A percentile compares a stretch with the other conserved stretches of the same genome.
phyloP scores from a whole-genome alignment of 2,888 invertebrate species.

The Laothoe populi region DNA sequence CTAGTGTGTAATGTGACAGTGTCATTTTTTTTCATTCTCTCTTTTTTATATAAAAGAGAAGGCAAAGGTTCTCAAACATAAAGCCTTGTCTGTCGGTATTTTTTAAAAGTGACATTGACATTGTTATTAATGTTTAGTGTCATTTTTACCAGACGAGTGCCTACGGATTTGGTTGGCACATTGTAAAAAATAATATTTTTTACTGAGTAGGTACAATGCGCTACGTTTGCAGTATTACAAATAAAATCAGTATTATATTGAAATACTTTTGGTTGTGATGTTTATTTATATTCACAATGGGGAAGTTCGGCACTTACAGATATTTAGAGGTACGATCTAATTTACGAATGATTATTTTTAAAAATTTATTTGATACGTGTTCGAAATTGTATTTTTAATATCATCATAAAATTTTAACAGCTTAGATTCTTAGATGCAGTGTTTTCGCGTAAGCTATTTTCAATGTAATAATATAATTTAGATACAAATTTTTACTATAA shows the following conservation, averaged over 20 bases:
- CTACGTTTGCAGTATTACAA: constrained; percentile 25
- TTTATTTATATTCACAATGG: constrained; percentile 73
- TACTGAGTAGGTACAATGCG: constrained; percentile 13
- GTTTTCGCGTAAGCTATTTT: neutral
- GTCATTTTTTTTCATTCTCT: no score
- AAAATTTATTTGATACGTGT: neutral
- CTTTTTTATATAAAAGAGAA: no score
- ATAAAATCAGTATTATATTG: constrained; percentile 29
- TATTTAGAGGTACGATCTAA: constrained; percentile 77
- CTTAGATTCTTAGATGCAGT: neutral
- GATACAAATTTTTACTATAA: no score
- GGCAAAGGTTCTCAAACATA: no score
- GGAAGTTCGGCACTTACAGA: constrained; percentile 83
- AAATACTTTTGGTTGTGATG: constrained; percentile 66
- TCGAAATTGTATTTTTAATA: neutral
- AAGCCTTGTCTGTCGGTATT: no score
- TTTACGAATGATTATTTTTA: constrained; percentile 24
- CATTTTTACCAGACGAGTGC: no score
- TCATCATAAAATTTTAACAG: neutral
- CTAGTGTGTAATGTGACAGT: neutral
- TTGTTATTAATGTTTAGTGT: no score
- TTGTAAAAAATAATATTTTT: no score
- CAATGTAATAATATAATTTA: no score
- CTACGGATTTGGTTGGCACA: no score
- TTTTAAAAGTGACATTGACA: no score